Conservation (phyloP, 2,113 vertebrate genomes). For the Nanorana parkeri region DNA sequence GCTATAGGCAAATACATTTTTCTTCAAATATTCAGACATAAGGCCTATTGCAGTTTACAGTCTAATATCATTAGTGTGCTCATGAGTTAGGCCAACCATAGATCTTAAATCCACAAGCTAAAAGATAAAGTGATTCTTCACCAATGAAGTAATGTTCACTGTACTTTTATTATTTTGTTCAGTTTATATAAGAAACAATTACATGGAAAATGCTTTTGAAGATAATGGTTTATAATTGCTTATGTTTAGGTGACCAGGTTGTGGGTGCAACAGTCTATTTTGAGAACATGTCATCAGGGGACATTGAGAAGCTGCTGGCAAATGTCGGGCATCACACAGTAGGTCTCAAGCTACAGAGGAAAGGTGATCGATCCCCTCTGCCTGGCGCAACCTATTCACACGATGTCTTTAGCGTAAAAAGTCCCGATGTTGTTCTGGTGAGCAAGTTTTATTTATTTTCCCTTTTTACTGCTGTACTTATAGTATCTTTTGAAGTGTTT, state of each 20-base stretch:
- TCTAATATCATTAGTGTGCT: no score
- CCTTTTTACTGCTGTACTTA: no score
- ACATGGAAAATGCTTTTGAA: neutral
- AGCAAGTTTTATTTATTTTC: constrained; percentile 56
- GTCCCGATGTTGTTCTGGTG: constrained; percentile 88
- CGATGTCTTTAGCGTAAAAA: constrained; percentile 67
- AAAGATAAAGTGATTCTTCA: no score
- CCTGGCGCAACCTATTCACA: constrained; percentile 67
- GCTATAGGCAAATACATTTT: no score
- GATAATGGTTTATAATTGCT: neutral
- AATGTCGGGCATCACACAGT: constrained; percentile 87
- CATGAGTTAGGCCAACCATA: no score
- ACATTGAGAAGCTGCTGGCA: constrained; percentile 85
- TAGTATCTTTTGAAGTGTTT: no score
- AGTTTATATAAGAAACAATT: no score
- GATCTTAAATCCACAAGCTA: no score
- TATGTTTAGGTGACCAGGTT: constrained; percentile 86
- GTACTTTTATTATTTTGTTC: no score
- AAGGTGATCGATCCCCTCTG: constrained; percentile 82
- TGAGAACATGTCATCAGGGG: constrained; percentile 89
- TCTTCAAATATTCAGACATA: no score
- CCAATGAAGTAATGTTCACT: no score
- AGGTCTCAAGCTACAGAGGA: constrained; percentile 91
- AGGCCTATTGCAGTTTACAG: no score
- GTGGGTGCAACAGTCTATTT: constrained; percentile 95